phyloP scores from a whole-genome alignment of 1,140 invertebrate genomes.

The Melipona quadrifasciata region DNA sequence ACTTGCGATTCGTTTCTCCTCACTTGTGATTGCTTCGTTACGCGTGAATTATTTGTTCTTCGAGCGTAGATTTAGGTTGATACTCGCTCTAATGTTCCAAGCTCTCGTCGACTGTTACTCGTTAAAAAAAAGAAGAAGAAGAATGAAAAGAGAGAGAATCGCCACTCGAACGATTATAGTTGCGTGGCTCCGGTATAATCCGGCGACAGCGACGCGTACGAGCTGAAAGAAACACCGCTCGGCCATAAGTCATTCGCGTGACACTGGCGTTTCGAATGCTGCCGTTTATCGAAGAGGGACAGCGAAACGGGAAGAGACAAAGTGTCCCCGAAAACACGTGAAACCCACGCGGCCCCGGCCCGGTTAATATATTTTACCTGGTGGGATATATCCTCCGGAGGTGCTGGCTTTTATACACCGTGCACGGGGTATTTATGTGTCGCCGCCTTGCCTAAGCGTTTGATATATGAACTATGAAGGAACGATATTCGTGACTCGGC shows the following conservation, averaged over 20 bases:
- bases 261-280: slow-evolving; percentile 35
- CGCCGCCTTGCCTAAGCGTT: slow-evolving; percentile 73
- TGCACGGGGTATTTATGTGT: slow-evolving; percentile 72
- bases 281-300: slow-evolving; percentile 11
- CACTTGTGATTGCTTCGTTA: not conserved
- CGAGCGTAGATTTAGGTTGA: too few species aligned
- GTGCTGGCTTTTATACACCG: slow-evolving; percentile 70
- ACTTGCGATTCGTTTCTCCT: not conserved
- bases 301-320: slow-evolving; percentile 23
- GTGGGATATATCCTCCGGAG: slow-evolving; percentile 61
- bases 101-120: too few species aligned
- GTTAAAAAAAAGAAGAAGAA: too few species aligned
- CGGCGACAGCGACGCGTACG: slow-evolving; percentile 33
- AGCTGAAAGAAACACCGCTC: slow-evolving; percentile 66
- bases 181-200: slow-evolving; percentile 58
- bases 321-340: slow-evolving; percentile 71
- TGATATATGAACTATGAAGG: slow-evolving; percentile 74
- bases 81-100: too few species aligned
- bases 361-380: slow-evolving; percentile 73
- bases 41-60: too few species aligned
- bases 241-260: slow-evolving; percentile 66
- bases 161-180: slow-evolving; percentile 31
- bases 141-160: not conserved
- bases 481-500: slow-evolving; percentile 53
- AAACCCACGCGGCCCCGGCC: slow-evolving; percentile 65